These are phyloP conservation scores for Leucopsar rothschildi DNA, from an alignment of 2,113 vertebrate species.

Conservation along the genomic window DNA sequence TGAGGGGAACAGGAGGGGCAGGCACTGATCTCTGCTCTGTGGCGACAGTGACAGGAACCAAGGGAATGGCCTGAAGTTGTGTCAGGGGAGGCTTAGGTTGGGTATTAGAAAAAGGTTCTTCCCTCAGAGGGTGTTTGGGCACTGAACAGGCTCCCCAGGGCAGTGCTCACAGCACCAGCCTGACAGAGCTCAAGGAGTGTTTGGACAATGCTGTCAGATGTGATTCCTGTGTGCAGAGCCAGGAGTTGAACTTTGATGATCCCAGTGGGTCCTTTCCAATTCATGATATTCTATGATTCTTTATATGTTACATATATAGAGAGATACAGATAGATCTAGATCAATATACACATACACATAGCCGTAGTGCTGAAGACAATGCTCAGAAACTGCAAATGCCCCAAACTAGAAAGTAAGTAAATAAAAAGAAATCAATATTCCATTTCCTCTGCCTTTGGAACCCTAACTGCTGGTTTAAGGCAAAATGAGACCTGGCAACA, in stretches of 20 bases:
- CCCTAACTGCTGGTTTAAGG: neutral
- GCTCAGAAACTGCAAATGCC: neutral
- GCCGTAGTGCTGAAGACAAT: neutral
- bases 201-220: neutral
- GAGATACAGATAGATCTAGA: neutral
- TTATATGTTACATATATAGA: neutral
- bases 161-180: neutral
- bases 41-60: rapidly evolving
- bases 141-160: neutral
- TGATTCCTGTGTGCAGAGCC: neutral
- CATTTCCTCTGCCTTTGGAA: neutral
- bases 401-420: neutral
- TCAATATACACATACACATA: neutral
- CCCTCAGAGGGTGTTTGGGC: rapidly evolving
- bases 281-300: neutral
- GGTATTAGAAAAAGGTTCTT: rapidly evolving
- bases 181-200: rapidly evolving
- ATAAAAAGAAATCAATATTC: neutral
- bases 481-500: neutral
- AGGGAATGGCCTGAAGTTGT: neutral
- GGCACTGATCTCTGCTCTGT: neutral
- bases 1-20: neutral
- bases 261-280: neutral
- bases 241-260: neutral
- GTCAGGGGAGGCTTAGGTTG: neutral